Conservation (phyloP, 2,888 invertebrate species). For the Andrena fulva region DNA sequence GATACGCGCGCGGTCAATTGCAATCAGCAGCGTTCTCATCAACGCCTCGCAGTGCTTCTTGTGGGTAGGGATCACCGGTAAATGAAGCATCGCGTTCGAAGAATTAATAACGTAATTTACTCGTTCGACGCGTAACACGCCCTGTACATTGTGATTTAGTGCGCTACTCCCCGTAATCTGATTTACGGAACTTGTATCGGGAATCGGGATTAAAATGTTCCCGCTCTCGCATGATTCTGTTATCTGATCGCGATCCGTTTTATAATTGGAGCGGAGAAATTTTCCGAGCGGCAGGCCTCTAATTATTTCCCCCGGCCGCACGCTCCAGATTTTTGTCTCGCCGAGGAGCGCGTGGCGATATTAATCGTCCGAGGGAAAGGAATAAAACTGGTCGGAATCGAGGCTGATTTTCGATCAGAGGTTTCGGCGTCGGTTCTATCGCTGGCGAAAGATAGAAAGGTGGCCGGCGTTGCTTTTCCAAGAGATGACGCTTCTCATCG, state of each 20-base stretch:
- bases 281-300: neutral
- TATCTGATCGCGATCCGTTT: slow-evolving; percentile 41
- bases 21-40: slow-evolving; percentile 16
- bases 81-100: slow-evolving; percentile 23
- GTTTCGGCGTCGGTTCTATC: neutral
- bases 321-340: neutral
- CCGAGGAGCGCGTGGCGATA: neutral
- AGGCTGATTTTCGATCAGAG: neutral
- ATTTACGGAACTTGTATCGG: slow-evolving; percentile 40
- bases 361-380: neutral
- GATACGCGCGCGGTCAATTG: neutral
- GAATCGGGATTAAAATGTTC: slow-evolving; percentile 38
- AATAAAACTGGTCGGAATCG: neutral
- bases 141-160: slow-evolving; percentile 29
- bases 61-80: neutral
- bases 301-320: neutral
- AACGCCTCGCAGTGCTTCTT: slow-evolving; percentile 15
- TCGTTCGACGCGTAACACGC: slow-evolving; percentile 10
- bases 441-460: slow-evolving; percentile 48
- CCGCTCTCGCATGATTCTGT: slow-evolving; percentile 9
- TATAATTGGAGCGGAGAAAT: slow-evolving; percentile 20
- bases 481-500: slow-evolving; percentile 69
- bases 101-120: slow-evolving; percentile 47
- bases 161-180: slow-evolving; percentile 35
- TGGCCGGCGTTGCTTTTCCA: slow-evolving; percentile 63